A percentile compares a stretch with the other conserved stretches of the same genome.
These are phyloP conservation scores for Aurelia aurita complex sp. Pacific DNA, from an alignment of 30 jellyfish, hydroid and myxozoan genomes.

Conservation along the genomic window DNA sequence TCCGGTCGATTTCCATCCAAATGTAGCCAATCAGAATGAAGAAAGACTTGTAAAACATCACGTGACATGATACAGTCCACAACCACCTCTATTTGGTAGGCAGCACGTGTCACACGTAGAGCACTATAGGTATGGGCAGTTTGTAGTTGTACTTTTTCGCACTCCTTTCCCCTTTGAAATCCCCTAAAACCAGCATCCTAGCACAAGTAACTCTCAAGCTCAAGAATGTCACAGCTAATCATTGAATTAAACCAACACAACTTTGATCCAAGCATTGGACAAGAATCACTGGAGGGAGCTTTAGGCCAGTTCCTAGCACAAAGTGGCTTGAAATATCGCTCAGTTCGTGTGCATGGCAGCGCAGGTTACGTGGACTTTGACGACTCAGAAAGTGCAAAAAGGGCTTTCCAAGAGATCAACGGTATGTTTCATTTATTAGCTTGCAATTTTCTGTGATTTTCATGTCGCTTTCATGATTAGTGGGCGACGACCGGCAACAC, in stretches of 20 bases:
- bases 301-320: conserved; percentile 75
- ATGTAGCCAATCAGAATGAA: conserved; percentile 41
- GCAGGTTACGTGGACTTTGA: conserved; percentile 74
- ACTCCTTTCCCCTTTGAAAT: conserved; percentile 11
- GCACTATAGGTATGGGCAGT: conserved; percentile 43
- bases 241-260: conserved; percentile 59
- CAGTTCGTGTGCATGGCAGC: conserved; percentile 53
- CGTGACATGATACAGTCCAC: conserved; percentile 47
- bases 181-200: conserved; percentile 17
- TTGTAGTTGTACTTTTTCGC: conserved; percentile 41
- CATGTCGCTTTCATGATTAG: conserved; percentile 11
- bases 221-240: conserved; percentile 59
- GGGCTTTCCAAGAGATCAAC: conserved; percentile 67
- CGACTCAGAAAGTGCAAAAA: conserved; percentile 81
- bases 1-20: no score
- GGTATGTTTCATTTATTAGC: conserved; percentile 65
- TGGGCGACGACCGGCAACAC: conserved; percentile 40
- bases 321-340: conserved; percentile 43
- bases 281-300: conserved; percentile 63
- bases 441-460: neutral
- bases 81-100: conserved; percentile 61
- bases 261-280: conserved; percentile 45
- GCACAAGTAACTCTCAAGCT: conserved; percentile 28
- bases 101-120: conserved; percentile 83
- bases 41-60: conserved; percentile 57